Evolutionary conservation across 2,113 vertebrate genomes (phyloP).

Genomic region (Cheilinus undulatus): DNA sequence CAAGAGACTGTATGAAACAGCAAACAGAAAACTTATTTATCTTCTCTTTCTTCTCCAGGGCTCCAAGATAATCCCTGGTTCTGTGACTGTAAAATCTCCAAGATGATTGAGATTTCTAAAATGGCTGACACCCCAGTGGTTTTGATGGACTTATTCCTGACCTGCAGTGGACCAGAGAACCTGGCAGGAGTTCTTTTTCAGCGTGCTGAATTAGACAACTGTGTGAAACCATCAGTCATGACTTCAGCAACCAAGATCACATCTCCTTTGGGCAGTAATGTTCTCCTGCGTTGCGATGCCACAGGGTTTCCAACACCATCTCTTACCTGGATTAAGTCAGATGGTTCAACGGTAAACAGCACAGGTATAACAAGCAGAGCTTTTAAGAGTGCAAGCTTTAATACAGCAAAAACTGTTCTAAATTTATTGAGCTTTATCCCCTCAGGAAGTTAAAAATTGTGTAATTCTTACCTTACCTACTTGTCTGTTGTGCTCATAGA

Average conservation of each 20-base stretch:
- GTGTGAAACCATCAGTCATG: constrained; percentile 93
- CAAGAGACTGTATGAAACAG: background rate
- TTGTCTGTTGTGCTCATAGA: background rate
- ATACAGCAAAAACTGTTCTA: background rate
- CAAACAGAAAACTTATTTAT: background rate
- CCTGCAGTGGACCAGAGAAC: constrained; percentile 90
- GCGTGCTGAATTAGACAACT: constrained; percentile 91
- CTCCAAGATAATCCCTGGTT: constrained; percentile 97
- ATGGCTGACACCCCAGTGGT: constrained; percentile 81
- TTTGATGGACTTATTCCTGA: constrained; percentile 89
- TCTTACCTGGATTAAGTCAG: constrained; percentile 88
- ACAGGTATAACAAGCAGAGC: constrained; percentile 84
- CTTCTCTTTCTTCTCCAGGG: constrained; percentile 78
- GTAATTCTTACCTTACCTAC: background rate
- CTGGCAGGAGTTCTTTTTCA: constrained; percentile 91
- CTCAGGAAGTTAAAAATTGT: background rate
- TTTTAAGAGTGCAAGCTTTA: constrained; percentile 3
- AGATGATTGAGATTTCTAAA: constrained; percentile 93
- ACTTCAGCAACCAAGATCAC: constrained; percentile 96
- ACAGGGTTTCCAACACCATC: constrained; percentile 91
- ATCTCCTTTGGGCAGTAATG: constrained; percentile 91
- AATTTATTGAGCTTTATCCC: background rate
- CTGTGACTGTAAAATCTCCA: constrained; percentile 96
- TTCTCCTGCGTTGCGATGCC: constrained; percentile 93
- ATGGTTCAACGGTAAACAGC: constrained; percentile 85